Evolutionary conservation across 2,888 invertebrate species (phyloP), one percentile per base, ranked within the genome.

Genomic region (Conus canariensis): DNA sequence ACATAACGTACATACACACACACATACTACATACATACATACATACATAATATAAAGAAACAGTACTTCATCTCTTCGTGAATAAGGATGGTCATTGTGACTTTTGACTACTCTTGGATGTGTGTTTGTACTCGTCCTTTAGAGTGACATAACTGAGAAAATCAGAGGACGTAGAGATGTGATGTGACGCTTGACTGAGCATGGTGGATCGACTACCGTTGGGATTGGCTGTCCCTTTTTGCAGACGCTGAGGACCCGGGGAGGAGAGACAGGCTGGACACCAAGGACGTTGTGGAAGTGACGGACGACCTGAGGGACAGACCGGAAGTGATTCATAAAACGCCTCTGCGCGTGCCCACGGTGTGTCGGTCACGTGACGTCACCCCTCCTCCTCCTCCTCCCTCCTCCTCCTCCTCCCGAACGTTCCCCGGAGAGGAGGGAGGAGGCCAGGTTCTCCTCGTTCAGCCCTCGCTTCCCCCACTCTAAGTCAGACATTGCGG

Each of bases 331-430:
- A 25, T 67, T 45, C 85, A 58, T 7, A 89, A 85, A 67, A 74
- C 85, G 19, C 89, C 89, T 19, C 89, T 89, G 85, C 89, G 89
- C 89, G 89, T 89, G 89, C 89, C 89, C 85, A 89, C 67, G 14
- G 74, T 89, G 74, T 89, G 82, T 60, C 59, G 85, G n/a, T 64
- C 85, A 58, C 85, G 25, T 22, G 70, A 85, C 70, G 59, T 56
- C n/a, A 45, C 64, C 12, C 45, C 87, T 16, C 86, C 86, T 14
- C 86, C 86, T 9, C 56, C 58, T 6, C n/a, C 16, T 0, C n/a
- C 59, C 10, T 25, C 60, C 25, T 67, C 86, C 86, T 10, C 85
- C 85, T 6, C 30, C 45, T 12, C 45, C 10, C 6, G n/a, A 22
- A 14, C 67, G 16, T 14, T 67, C 86, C 30, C 64, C 86, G 67